A percentile compares a stretch with the other conserved stretches of the same genome.
phyloP scores from a whole-genome alignment of 2,888 invertebrate species.

The Drosophila bunnanda region DNA sequence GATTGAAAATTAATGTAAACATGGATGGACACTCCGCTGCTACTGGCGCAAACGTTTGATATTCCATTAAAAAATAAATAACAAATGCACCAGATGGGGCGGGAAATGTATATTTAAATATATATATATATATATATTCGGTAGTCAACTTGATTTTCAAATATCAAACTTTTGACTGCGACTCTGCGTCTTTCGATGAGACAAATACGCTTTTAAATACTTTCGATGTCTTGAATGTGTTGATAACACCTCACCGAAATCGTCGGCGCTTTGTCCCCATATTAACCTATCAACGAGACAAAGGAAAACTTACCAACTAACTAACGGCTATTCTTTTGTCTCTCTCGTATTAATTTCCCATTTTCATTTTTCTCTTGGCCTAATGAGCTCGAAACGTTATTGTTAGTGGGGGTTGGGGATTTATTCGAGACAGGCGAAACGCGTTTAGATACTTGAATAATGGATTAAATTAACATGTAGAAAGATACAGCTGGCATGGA shows the following conservation, averaged over 20 bases:
- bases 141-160: constrained; percentile 59
- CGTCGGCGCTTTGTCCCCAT: constrained; percentile 32
- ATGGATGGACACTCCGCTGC: constrained; percentile 56
- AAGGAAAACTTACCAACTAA: constrained; percentile 21
- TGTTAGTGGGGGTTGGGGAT: neutral
- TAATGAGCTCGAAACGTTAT: constrained; percentile 26
- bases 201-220: constrained; percentile 71
- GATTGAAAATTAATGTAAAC: constrained; percentile 77
- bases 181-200: constrained; percentile 14
- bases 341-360: constrained; percentile 31
- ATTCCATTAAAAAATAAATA: constrained; percentile 32
- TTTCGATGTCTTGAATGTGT: constrained; percentile 40
- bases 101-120: constrained; percentile 10
- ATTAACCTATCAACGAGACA: constrained; percentile 32
- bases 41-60: constrained; percentile 50
- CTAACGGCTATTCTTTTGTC: constrained; percentile 32
- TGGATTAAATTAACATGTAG: constrained; percentile 16
- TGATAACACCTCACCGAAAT: constrained; percentile 49
- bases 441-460: constrained; percentile 22
- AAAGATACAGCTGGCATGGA: neutral
- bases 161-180: constrained; percentile 27
- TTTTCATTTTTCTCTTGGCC: constrained; percentile 31
- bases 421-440: constrained; percentile 18
- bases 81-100: neutral
- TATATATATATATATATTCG: constrained; percentile 51